These are phyloP conservation scores for Antennarius maculatus DNA, from an alignment of 2,797 vertebrate species.

Conservation along the genomic window DNA sequence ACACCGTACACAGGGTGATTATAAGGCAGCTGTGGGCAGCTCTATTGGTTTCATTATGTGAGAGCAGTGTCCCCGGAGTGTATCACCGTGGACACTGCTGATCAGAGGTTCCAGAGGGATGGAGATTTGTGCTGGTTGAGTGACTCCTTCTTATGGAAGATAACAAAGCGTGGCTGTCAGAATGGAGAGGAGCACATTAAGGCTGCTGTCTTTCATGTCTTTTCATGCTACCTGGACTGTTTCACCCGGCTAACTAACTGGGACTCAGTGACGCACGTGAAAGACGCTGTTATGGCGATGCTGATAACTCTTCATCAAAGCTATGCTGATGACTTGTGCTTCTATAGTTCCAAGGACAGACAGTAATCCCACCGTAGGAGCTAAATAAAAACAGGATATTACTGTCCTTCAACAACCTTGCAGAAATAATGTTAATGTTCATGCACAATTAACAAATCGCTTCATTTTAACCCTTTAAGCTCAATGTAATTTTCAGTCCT, in stretches of 20 bases:
- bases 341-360: background rate
- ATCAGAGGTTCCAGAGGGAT: constrained; percentile 74
- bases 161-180: constrained; percentile 60
- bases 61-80: constrained; percentile 71
- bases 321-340: background rate
- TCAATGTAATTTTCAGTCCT: no score
- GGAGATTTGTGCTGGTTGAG: constrained; percentile 71
- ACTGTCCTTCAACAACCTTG: background rate
- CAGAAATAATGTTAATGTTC: background rate
- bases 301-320: constrained; percentile 4
- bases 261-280: constrained; percentile 25
- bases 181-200: constrained; percentile 52
- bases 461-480: background rate
- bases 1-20: constrained; percentile 47
- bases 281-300: constrained; percentile 27
- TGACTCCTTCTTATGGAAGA: constrained; percentile 64
- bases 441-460: background rate
- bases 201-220: constrained; percentile 49
- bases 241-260: constrained; percentile 17
- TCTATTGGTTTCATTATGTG: constrained; percentile 65
- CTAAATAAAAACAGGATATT: background rate
- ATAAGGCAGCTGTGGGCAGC: constrained; percentile 61
- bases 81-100: constrained; percentile 72
- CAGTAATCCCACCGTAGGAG: no score
- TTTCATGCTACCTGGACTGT: constrained; percentile 46